These are phyloP conservation scores for Aphaenogaster floridana DNA, from an alignment of 1,140 invertebrate species.

Conservation along the genomic window DNA sequence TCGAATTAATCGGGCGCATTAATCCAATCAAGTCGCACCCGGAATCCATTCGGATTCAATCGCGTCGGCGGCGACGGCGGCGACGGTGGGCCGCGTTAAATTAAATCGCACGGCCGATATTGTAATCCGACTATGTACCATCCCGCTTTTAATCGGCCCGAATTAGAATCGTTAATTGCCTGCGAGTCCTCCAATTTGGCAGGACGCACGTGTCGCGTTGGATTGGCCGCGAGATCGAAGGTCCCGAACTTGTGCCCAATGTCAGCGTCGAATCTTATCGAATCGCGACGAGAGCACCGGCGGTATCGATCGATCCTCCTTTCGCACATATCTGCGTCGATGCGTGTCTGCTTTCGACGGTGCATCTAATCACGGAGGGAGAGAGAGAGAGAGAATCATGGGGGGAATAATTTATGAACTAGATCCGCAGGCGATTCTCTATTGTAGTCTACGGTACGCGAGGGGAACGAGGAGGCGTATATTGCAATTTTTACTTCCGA, in stretches of 20 bases:
- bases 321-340: constrained; percentile 42
- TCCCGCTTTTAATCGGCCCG: constrained; percentile 75
- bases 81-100: constrained; percentile 74
- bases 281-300: background rate
- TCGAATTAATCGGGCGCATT: constrained; percentile 83
- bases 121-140: constrained; percentile 49
- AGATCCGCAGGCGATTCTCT: constrained; percentile 39
- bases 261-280: constrained; percentile 42
- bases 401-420: constrained; percentile 55
- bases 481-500: background rate
- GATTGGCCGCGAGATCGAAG: constrained; percentile 24
- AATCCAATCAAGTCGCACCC: constrained; percentile 80
- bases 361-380: constrained; percentile 20
- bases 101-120: constrained; percentile 80
- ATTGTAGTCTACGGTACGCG: background rate
- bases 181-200: constrained; percentile 55
- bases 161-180: constrained; percentile 76
- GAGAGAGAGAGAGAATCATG: constrained; percentile 3
- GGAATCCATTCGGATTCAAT: constrained; percentile 82
- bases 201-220: constrained; percentile 18
- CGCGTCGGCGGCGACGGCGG: constrained; percentile 68
- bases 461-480: constrained; percentile 20
- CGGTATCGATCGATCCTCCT: constrained; percentile 47
- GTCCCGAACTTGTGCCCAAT: constrained; percentile 53
- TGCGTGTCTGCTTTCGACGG: constrained; percentile 43